Conservation (phyloP, 2,888 invertebrate species). For the Pammene aurita region DNA sequence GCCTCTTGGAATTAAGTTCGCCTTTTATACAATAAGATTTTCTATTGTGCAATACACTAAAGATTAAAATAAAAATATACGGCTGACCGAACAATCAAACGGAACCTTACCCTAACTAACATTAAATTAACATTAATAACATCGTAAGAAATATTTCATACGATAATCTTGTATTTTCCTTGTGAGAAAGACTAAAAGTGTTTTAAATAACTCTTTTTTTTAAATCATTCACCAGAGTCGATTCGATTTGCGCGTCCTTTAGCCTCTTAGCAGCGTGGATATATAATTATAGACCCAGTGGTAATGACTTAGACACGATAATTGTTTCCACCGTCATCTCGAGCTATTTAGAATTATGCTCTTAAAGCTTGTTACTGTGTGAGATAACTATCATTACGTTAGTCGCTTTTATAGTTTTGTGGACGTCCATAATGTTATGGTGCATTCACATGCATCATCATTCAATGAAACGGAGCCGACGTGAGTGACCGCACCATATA, state of each 20-base stretch:
- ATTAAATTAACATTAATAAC: neutral
- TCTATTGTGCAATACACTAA: too few species aligned
- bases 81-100: too few species aligned
- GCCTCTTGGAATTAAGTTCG: too few species aligned
- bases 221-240: neutral
- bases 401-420: neutral
- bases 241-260: slow-evolving; percentile 21
- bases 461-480: too few species aligned
- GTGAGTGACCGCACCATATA: neutral
- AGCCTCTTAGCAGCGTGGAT: slow-evolving; percentile 8
- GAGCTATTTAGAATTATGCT: slow-evolving; percentile 11
- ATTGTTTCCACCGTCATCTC: slow-evolving; percentile 21
- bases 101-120: too few species aligned
- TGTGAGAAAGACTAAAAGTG: too few species aligned
- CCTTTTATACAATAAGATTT: too few species aligned
- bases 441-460: too few species aligned
- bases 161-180: too few species aligned
- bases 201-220: neutral
- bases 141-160: neutral
- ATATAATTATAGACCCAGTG: slow-evolving; percentile 26
- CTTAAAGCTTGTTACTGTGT: slow-evolving; percentile 1
- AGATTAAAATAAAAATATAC: too few species aligned
- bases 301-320: slow-evolving; percentile 18
- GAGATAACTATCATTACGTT: neutral
- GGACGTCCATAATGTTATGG: too few species aligned